Evolutionary conservation across 2,113 vertebrate genomes (phyloP), one percentile per base, ranked within the genome.

Genomic region (Pachyramphus minor): DNA sequence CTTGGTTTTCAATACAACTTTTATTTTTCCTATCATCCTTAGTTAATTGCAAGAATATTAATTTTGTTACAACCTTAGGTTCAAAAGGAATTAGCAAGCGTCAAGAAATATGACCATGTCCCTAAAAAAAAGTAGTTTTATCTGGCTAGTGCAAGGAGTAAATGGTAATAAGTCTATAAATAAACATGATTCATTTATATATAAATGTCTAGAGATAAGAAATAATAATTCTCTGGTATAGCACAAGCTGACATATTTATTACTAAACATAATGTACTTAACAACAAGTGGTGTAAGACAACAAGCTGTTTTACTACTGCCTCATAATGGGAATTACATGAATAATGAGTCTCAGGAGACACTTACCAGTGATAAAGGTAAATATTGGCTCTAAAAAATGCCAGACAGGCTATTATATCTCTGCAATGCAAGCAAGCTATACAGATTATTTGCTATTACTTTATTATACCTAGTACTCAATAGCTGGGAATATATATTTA

Each of bases 251-350:
- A 74, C 10, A 1, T 91, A 90, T 97, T 97, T 96, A 96, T 96
- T 90, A 91, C 78, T 91, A 78, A 92, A 82, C 41, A 81, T 53
- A 88, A 73, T 74, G 91, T 93, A 92, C 78, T 93, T 97, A 96
- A 93, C 90, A 96, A 84, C 72, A 96, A 87, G 84, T 87, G 68
- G 60, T 95, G 88, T 73, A 96, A 95, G 94, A 96, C 85, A 96
- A 95, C 82, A 96, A 88, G 62, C 88, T 96, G 93, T 87, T 97
- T 97, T 97, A 97, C 86, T 96, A 95, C 87, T 80, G 68, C 79
- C 76, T 97, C 82, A 96, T 97, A 96, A 97, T 93, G 92, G 89
- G 86, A 97, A 96, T 97, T 97, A 93, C 84, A 94, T 87, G 94
- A 96, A 85, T 93, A 95, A 97, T 91, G 97, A 94, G 88, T 87